Percentiles rank a stretch among this genome's conserved stretches.
Evolutionary conservation across 1,140 invertebrate genomes (phyloP).

Genomic region (Diachasmimorpha longicaudata): DNA sequence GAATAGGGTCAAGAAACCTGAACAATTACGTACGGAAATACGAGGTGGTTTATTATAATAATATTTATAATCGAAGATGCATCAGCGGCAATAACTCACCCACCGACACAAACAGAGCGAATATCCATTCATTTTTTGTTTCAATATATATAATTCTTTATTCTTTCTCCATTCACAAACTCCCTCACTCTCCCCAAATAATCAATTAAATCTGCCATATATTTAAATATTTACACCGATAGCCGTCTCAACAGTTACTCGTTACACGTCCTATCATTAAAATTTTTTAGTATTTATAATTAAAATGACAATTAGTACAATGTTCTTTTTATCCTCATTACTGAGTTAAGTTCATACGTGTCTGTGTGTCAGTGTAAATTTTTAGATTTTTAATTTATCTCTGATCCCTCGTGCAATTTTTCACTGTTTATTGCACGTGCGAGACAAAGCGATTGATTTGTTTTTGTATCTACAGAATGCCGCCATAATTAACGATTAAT

Average conservation of each 20-base stretch:
- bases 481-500: constrained; percentile 37
- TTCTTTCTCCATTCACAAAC: constrained; percentile 24
- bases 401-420: constrained; percentile 15
- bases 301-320: constrained; percentile 52
- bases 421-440: constrained; percentile 24
- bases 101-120: not conserved
- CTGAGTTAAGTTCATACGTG: constrained; percentile 18
- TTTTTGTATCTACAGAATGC: constrained; percentile 23
- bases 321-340: constrained; percentile 11
- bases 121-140: constrained; percentile 12
- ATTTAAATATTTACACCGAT: constrained; percentile 54
- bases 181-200: not conserved
- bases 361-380: constrained; percentile 26
- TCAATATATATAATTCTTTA: constrained; percentile 39
- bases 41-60: constrained; percentile 63
- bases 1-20: not conserved
- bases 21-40: constrained; percentile 54
- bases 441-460: constrained; percentile 11
- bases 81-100: constrained; percentile 33
- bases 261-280: constrained; percentile 45
- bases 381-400: constrained; percentile 28
- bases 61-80: constrained; percentile 60
- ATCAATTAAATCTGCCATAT: constrained; percentile 6
- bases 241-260: constrained; percentile 51
- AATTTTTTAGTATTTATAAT: constrained; percentile 45